Base-by-base conservation (phyloP, 2,113 vertebrate genomes). In the Saimiri boliviensis region DNA sequence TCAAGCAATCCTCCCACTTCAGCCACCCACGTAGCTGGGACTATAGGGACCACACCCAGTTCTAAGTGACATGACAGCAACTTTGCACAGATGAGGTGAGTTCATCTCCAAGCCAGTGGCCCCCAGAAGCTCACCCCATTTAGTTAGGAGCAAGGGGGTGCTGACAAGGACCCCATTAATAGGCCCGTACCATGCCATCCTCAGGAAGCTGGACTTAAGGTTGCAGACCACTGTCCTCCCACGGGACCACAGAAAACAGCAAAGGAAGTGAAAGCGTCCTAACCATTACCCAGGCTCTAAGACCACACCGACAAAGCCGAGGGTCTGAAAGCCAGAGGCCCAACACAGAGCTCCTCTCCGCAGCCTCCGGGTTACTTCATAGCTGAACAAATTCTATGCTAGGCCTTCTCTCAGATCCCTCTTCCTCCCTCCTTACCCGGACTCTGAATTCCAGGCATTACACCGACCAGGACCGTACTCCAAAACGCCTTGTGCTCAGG, bases 301-400 rank as follows among this genome's bases (percentile, higher is more conserved):
- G 19, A 10, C 32, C 25, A 52, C 3, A 47, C 14, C 8, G 23
- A 12, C 6, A 7, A 56, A 42, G 88, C 82, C 2, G 32, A 56
- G 35, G 37, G 13, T n/a, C 20, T 1, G 10, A 27, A 35, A 45
- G n/a, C 73, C n/a, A 35, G 17, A 20, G 56, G 35, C 56, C 37
- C n/a, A 1, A 9, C 17, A 32, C 35, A 54, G 23, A 16, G 13
- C 7, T 1, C 52, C 32, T 32, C 56, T 56, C 63, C 37, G 19
- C 45, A 27, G 0, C 25, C 25, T 60, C 13, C 3, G 30, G 11
- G 30, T 7, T 35, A 37, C 1, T 66, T 58, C 73, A 25, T 6
- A 45, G 71, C 6, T 4, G 37, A 49, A 7, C 11, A 21, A 7
- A 0, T 1, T 9, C 20, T 8, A 4, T 2, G 54, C 49, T 0